Base-by-base conservation (phyloP, 2,888 invertebrate genomes). In the Coelinius sp. region DNA sequence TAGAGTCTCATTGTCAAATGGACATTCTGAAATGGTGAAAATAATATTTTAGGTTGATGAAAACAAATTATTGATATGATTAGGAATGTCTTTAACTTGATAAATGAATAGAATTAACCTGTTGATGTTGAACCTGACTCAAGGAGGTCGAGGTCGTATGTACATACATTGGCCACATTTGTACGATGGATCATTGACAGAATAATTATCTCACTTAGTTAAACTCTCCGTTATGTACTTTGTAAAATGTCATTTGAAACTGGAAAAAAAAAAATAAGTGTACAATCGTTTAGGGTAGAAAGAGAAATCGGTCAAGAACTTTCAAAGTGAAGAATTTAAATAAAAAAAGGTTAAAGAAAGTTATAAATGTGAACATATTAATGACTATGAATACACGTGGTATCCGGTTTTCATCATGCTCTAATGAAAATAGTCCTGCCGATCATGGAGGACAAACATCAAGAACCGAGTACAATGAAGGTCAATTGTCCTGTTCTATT, bases 41-140 rank as follows among this genome's bases (percentile, higher is more conserved):
- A 22, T 7, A 12, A 22, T 14, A 44, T 64, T 38, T 64, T 7
- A 8, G 24, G 6, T 7, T 46, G 10, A 20, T 49, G 44, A 52
- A 20, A 31, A 31, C 35, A 31, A 66, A 52, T 10, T 14, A 20
- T 31, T 25, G 10, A 49, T 2, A 49, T 31, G 8, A 17, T 31
- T 20, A 46, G n/a, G n/a, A n/a, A n/a, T n/a, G n/a, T n/a, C 17
- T 49, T 20, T 49, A 7, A 22, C 20, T 8, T 10, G 20, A 10
- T 4, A 17, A 20, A 46, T n/a, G 10, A 3, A 20, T 14, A 46
- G 53, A 17, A 44, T 25, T 65, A 59, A 62, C 70, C 63, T 68
- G 64, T 41, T 74, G 71, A 67, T 71, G 76, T 76, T 76, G 78
- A 78, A 78, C 78, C 77, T 78, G 77, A 77, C 73, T 74, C 74